A percentile compares a stretch with the other conserved stretches of the same genome.
Evolutionary conservation across 2,113 vertebrate species (phyloP).

Genomic region (Rhadina sibilatrix): DNA sequence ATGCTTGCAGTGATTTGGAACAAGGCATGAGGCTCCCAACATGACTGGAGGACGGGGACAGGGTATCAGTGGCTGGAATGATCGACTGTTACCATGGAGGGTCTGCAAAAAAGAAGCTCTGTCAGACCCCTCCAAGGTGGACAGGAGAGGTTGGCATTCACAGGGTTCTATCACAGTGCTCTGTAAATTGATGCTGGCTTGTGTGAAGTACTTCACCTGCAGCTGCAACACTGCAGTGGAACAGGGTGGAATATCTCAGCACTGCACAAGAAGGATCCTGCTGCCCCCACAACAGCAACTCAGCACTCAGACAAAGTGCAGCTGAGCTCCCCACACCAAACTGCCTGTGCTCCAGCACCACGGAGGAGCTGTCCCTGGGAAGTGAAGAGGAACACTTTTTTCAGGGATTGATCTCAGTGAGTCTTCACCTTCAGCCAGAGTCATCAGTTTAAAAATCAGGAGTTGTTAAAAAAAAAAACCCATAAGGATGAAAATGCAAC

Average conservation of each 20-base stretch:
- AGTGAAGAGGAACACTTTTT: not conserved
- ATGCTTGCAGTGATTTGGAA: not conserved
- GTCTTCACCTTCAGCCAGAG: not conserved
- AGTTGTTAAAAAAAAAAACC: not conserved
- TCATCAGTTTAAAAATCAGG: not conserved
- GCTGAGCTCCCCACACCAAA: not conserved
- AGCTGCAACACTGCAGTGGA: not conserved
- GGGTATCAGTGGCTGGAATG: not conserved
- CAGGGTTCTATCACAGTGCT: not conserved
- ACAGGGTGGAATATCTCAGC: not conserved
- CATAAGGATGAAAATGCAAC: not conserved
- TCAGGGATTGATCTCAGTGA: not conserved
- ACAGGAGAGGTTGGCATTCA: not conserved
- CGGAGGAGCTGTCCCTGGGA: not conserved
- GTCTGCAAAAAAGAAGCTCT: not conserved
- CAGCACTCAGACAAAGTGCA: accelerated
- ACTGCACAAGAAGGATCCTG: not conserved
- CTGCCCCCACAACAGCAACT: not conserved
- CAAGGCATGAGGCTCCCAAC: not conserved
- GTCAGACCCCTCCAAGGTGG: not conserved
- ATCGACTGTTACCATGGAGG: not conserved
- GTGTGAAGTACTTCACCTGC: not conserved
- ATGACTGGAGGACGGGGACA: not conserved
- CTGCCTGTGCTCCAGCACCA: not conserved
- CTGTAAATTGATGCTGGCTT: not conserved